Evolutionary conservation across 2,888 invertebrate species (phyloP), one percentile per base, ranked within the genome.

Genomic region (Phengaris arion): DNA sequence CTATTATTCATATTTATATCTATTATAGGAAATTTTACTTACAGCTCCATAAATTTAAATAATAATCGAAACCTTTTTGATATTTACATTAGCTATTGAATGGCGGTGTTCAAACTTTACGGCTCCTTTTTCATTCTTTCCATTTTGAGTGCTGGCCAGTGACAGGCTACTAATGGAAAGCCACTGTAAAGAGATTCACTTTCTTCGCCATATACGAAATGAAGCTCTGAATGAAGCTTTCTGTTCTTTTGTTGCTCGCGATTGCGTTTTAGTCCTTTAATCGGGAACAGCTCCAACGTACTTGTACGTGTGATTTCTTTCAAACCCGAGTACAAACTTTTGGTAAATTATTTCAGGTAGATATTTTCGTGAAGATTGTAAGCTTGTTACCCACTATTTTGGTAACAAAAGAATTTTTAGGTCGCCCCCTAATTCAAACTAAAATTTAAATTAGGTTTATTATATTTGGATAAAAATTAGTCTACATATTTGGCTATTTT

Each of bases 81-180:
- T 54, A 72, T 72, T 54, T 52, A 54, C 51, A 72, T 54, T 35
- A 35, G 35, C 68, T 77, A 80, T 82, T 81, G 80, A 81, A 79
- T 82, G 83, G 80, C 81, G 81, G 76, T 80, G 79, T 68, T 79
- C 75, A 73, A 80, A 83, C 80, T 81, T 82, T 82, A 82, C 82
- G 69, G 80, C 76, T 79, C 79, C 82, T 82, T 83, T 85, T 85
- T 82, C 81, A 82, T 85, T 83, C 81, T 83, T 85, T 84, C 82
- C 84, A 84, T 83, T 86, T 86, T 85, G 84, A 85, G 81, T 82
- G 80, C 77, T 79, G 82, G 80, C 78, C 84, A 84, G 86, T 90
- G 91, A 91, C 91, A 91, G 89, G 81, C 84, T 86, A 82, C 90
- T 91, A 92, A 92, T 92, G 92, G 91, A 91, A 90, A 87, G 86